Conservation (phyloP, 2,888 invertebrate species). For the Drosophila koepferae region DNA sequence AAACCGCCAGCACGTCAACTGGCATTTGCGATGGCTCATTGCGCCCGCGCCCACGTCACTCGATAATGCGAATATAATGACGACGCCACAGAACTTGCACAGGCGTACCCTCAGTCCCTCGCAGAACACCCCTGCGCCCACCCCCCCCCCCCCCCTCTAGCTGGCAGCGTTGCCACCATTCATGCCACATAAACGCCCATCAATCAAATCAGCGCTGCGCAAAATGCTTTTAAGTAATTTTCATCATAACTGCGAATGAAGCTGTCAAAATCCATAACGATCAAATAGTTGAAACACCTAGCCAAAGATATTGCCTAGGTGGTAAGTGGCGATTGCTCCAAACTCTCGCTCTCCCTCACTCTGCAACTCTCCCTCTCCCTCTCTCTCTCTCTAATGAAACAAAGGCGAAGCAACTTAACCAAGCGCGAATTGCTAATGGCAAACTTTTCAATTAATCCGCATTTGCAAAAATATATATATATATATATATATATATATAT, state of each 20-base stretch:
- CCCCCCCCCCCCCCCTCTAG: no score
- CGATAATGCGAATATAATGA: slow-evolving; percentile 79
- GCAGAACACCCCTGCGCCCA: no score
- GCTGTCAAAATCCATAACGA: slow-evolving; percentile 78
- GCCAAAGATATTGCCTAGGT: slow-evolving; percentile 34
- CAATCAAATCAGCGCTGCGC: slow-evolving; percentile 74
- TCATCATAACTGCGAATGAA: slow-evolving; percentile 70
- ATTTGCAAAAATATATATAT: slow-evolving; percentile 58
- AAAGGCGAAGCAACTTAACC: slow-evolving; percentile 61
- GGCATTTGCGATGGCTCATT: slow-evolving; percentile 76
- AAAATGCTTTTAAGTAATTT: slow-evolving; percentile 79
- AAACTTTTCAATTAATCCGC: slow-evolving; percentile 81
- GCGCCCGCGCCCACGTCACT: slow-evolving; percentile 54
- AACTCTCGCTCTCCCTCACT: not conserved
- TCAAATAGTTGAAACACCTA: slow-evolving; percentile 72
- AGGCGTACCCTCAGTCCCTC: not conserved
- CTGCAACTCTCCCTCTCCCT: not conserved
- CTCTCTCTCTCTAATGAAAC: slow-evolving; percentile 19
- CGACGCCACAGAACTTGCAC: slow-evolving; percentile 30
- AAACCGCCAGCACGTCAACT: slow-evolving; percentile 71
- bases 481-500: slow-evolving; percentile 37
- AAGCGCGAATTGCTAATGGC: slow-evolving; percentile 76
- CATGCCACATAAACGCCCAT: slow-evolving; percentile 71
- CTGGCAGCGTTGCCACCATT: slow-evolving; percentile 5
- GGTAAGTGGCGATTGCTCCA: not conserved